Evolutionary conservation across 2,888 invertebrate genomes (phyloP), one percentile per base, ranked within the genome.

Genomic region (Pegoplata infirma): DNA sequence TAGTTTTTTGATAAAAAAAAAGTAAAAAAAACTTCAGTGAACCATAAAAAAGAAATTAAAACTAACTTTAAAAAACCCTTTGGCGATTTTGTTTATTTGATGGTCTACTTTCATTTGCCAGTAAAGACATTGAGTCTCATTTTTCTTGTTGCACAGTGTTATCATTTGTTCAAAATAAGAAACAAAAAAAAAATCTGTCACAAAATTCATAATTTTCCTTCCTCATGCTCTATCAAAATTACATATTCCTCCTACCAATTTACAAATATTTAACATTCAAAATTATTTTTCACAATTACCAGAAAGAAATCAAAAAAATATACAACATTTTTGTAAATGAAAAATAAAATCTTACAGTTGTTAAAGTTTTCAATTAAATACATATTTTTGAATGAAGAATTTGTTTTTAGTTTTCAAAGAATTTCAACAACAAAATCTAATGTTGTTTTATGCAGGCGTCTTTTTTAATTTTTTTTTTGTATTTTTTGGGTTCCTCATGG

Each of bases 281-380:
- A 16, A 59, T 4, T 21, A 2, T 44, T 10, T 8, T 12, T 40
- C 21, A 21, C n/a, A 19, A 0, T 19, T 6, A 25, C 17, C 12
- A 40, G 12, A 40, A 2, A 12, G n/a, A 40, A 40, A n/a, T 12
- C 36, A 40, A 46, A 55, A 32, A 49, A 19, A 25, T 63, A 56
- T 32, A 25, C 3, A 51, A 58, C 14, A 63, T 47, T 67, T 67
- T 53, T 74, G 19, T 68, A 68, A 64, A 58, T 14, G 16, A 58
- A 59, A 32, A 47, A 56, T 17, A 56, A 47, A 17, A n/a, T 21
- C 6, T n/a, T 51, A 63, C 75, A 75, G 75, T 72, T 75, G 75
- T 67, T 72, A 63, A 75, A 67, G 58, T 63, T 75, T 75, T 79
- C 63, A 75, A 79, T 79, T 75, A 72, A 79, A 78, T 53, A 46